These are phyloP conservation scores for Heterocephalus glaber DNA, from an alignment of 2,113 vertebrate genomes.

Conservation along the genomic window DNA sequence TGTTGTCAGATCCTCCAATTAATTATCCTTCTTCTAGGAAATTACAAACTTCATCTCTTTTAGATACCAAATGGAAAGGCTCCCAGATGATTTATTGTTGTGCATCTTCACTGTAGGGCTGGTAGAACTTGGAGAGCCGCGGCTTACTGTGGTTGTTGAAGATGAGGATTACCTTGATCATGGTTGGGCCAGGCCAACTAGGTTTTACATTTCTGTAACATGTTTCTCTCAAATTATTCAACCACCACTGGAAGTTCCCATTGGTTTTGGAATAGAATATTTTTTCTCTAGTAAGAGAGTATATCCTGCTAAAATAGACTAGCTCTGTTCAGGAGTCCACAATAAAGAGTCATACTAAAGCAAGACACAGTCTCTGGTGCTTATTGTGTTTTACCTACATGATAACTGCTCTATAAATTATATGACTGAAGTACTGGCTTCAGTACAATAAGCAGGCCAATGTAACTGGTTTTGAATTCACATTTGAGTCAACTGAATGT, in stretches of 20 bases:
- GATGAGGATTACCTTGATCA: too few species aligned
- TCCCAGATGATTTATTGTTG: too few species aligned
- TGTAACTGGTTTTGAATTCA: conserved; percentile 19
- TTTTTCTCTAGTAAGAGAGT: neutral
- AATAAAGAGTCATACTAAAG: too few species aligned
- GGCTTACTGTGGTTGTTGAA: too few species aligned
- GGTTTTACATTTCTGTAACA: neutral
- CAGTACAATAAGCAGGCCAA: neutral
- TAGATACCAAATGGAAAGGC: too few species aligned
- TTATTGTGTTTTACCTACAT: neutral
- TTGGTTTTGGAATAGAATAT: neutral
- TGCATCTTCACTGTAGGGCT: too few species aligned
- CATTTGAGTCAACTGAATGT: conserved; percentile 12
- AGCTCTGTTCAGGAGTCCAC: neutral
- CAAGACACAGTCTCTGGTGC: neutral
- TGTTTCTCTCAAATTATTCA: neutral
- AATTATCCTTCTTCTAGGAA: too few species aligned
- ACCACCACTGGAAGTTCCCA: neutral
- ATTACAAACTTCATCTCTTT: too few species aligned
- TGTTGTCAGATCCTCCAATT: too few species aligned
- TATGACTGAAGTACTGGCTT: neutral
- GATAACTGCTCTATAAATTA: neutral
- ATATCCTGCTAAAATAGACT: neutral
- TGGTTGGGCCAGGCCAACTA: too few species aligned
- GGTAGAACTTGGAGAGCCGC: too few species aligned